These are phyloP conservation scores for Phalacrocorax aristotelis DNA, from an alignment of 2,113 vertebrate species.

Conservation along the genomic window DNA sequence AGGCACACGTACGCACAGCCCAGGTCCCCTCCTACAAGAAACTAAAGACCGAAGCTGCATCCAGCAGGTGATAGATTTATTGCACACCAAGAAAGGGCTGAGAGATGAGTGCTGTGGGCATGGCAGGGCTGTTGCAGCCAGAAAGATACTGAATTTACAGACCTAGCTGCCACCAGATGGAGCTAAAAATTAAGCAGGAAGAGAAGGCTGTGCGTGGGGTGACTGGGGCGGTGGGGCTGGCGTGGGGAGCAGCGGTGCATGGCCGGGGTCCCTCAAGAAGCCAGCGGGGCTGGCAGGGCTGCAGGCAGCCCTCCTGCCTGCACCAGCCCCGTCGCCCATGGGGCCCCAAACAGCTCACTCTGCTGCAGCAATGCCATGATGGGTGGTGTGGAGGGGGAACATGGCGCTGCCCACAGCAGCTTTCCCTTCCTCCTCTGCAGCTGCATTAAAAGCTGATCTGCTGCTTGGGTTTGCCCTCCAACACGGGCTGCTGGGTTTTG, in stretches of 20 bases:
- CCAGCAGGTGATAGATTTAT: background rate
- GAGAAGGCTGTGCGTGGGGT: background rate
- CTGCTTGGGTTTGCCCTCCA: background rate
- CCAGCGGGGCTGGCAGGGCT: background rate
- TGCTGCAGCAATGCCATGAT: background rate
- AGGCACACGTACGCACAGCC: accelerated
- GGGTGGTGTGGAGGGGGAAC: background rate
- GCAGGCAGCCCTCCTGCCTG: background rate
- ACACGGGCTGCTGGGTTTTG: background rate
- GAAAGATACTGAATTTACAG: background rate
- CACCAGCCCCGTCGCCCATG: background rate
- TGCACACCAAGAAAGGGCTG: background rate
- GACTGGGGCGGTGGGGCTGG: background rate
- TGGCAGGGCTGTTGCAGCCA: accelerated
- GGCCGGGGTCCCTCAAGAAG: background rate
- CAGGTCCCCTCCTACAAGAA: background rate
- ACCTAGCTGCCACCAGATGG: constrained; percentile 39
- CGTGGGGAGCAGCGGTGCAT: background rate
- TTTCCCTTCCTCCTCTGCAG: background rate
- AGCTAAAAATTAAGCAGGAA: background rate
- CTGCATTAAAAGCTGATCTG: accelerated
- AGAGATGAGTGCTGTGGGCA: accelerated
- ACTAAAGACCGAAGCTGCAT: accelerated
- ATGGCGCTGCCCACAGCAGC: background rate
- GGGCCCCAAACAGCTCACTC: background rate